Evolutionary conservation across 2,113 vertebrate genomes (phyloP), one percentile per base, ranked within the genome.

Genomic region (Sitta europaea): DNA sequence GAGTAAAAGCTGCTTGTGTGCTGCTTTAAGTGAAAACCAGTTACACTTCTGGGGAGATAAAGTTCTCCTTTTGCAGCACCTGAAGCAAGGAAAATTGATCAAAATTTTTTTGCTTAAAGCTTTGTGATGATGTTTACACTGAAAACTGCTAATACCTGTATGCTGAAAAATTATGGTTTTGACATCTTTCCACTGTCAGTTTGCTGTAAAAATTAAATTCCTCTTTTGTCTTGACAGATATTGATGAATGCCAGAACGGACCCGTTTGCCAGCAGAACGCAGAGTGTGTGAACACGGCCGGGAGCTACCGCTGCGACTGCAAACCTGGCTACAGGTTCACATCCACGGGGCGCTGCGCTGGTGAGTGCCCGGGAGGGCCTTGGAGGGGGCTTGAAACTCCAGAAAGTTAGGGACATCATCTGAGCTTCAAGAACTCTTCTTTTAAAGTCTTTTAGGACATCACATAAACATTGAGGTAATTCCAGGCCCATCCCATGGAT

Each of bases 231-330:
- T 66, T 73, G 45, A 5, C 72, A 99, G 99, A 99, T 92, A 99
- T 99, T 17, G 99, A 99, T 38, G 99, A 99, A 91, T 99, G 99
- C 94, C 99, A 99, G 97, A 99, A 99, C 1, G 99, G 99, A 6
- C 99, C 98, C 0, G 98, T 99, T 58, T 99, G 99, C 98, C 99
- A 99, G 97, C 98, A 98, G 65, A 99, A 99, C 0, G 99, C 99
- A 0, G 98, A 98, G 47, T 99, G 99, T 89, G 93, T 99, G 82
- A 99, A 99, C 96, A 98, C 99, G 1, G 98, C 99, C 0, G 99
- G 99, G 51, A 99, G 99, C 93, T 99, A 97, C 97, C 99, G 99
- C 85, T 99, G 99, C 18, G 99, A 99, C 88, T 99, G 99, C 79
- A 99, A 99, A 91, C 96, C 98, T 0, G 99, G 99, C 92, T 99